These are phyloP conservation scores for Puntigrus tetrazona DNA, from an alignment of 2,113 vertebrate species.

Conservation along the genomic window DNA sequence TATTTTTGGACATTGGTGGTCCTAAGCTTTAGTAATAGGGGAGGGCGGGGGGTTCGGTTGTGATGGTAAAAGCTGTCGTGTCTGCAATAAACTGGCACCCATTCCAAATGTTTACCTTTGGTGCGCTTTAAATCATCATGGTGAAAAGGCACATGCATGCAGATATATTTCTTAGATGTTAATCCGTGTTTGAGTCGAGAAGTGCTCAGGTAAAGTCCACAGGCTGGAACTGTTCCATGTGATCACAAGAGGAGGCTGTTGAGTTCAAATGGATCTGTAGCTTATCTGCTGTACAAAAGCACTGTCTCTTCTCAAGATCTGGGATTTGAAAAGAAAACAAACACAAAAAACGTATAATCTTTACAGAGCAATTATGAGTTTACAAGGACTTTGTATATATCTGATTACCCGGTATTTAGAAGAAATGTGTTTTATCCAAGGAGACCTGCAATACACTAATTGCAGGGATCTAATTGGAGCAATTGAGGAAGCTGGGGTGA, in stretches of 20 bases:
- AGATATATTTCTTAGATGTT: neutral
- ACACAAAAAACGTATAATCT: neutral
- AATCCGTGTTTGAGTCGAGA: conserved; percentile 16
- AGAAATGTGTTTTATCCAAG: conserved; percentile 1
- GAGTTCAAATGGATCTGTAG: conserved; percentile 28
- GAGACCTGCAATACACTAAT: neutral
- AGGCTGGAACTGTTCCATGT: conserved; percentile 50
- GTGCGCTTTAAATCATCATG: conserved; percentile 38
- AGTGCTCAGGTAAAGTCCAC: conserved; percentile 17
- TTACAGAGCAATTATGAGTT: neutral
- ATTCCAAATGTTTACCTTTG: conserved; percentile 14
- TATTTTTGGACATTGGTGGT: conserved; percentile 47
- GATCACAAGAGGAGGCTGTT: conserved; percentile 49
- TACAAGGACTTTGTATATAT: neutral
- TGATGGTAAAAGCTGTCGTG: neutral
- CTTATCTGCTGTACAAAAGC: neutral
- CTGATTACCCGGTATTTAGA: neutral
- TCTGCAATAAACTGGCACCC: conserved; percentile 2
- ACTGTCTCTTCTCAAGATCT: neutral
- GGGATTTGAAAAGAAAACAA: neutral
- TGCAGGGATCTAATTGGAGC: neutral
- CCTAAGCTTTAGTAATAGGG: neutral
- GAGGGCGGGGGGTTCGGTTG: neutral
- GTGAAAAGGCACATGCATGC: neutral
- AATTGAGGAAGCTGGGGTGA: neutral